phyloP scores from a whole-genome alignment of 2,113 vertebrate species.

The Percopsis transmontana region DNA sequence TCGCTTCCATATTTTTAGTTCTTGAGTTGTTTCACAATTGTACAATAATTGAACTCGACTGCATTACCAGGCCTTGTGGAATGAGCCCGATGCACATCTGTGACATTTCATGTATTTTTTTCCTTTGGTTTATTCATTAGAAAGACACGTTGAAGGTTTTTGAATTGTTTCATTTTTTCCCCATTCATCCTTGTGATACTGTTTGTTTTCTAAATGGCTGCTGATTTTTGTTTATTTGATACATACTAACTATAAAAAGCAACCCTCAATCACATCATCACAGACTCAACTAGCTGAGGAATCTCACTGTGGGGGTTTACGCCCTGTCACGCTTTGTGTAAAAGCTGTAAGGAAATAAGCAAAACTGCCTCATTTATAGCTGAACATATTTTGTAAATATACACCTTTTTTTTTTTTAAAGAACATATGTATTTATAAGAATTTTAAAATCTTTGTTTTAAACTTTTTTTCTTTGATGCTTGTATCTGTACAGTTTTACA shows the following conservation, averaged over 20 bases:
- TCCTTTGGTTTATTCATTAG: neutral
- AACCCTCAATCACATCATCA: constrained; percentile 1
- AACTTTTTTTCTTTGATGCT: constrained; percentile 67
- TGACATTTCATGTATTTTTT: neutral
- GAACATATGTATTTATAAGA: constrained; percentile 89
- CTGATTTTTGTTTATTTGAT: constrained; percentile 3
- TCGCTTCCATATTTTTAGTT: neutral
- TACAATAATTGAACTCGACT: neutral
- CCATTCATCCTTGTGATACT: neutral
- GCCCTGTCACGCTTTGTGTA: neutral
- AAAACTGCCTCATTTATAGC: constrained; percentile 70
- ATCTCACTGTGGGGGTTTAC: neutral
- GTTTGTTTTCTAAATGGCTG: neutral
- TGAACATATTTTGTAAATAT: constrained; percentile 82
- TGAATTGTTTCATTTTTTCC: neutral
- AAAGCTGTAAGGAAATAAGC: constrained; percentile 55
- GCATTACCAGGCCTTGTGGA: neutral
- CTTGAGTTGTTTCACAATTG: neutral
- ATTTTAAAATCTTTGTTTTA: constrained; percentile 77
- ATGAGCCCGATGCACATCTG: constrained; percentile 1
- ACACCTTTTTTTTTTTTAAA: constrained; percentile 80
- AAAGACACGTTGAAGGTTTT: neutral
- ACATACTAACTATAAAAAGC: neutral
- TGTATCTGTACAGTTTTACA: constrained; percentile 84
- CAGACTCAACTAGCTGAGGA: neutral